phyloP scores from a whole-genome alignment of 2,888 invertebrate species.

The Ectobius pallidus region DNA sequence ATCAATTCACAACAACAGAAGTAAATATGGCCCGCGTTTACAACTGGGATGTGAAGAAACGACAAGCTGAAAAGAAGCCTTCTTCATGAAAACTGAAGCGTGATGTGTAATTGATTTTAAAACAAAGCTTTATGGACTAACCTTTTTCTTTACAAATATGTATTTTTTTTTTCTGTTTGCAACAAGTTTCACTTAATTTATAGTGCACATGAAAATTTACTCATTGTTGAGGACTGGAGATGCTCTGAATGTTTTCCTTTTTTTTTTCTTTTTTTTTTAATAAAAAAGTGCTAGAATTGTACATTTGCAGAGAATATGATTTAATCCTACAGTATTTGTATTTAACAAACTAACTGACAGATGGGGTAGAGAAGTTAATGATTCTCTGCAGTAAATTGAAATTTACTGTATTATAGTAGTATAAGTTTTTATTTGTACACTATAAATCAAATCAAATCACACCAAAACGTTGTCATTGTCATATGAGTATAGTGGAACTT shows the following conservation, averaged over 20 bases:
- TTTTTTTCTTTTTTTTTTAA: too few species aligned
- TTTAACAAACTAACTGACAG: background rate
- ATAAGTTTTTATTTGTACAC: too few species aligned
- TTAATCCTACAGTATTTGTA: background rate
- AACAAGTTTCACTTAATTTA: background rate
- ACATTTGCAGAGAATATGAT: background rate
- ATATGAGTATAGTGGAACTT: too few species aligned
- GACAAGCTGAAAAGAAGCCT: slow-evolving; percentile 71
- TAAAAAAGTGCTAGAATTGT: background rate
- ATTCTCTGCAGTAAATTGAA: background rate
- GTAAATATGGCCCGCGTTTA: slow-evolving; percentile 98
- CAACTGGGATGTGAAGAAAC: slow-evolving; percentile 96
- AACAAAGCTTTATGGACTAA: slow-evolving; percentile 4
- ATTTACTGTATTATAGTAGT: too few species aligned
- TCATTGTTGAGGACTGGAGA: background rate
- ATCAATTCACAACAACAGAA: slow-evolving; percentile 98
- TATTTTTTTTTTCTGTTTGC: background rate
- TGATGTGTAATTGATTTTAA: background rate
- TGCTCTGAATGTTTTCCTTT: too few species aligned
- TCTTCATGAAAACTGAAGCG: slow-evolving; percentile 16
- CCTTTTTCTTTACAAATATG: background rate
- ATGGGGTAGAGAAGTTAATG: background rate
- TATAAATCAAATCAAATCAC: too few species aligned
- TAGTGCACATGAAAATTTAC: background rate
- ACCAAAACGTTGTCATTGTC: too few species aligned